Evolutionary conservation across 2,888 invertebrate genomes (phyloP).

Genomic region (Stenoptilia bipunctidactyla): DNA sequence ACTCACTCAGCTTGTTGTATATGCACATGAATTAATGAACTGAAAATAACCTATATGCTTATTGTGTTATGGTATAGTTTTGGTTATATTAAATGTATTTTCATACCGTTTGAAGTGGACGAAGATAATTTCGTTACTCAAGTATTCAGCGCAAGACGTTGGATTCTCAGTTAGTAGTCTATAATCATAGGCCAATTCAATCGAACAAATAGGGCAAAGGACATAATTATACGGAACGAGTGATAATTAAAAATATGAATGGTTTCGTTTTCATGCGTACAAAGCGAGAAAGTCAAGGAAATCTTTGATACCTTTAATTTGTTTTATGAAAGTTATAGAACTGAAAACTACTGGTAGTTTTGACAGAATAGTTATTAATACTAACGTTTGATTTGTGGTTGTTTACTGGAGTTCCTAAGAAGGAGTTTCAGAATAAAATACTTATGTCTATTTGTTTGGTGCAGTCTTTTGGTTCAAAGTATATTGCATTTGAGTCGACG

Average conservation of each 20-base stretch:
- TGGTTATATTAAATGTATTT: too few species aligned
- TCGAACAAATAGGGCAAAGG: conserved; percentile 59
- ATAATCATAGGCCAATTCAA: conserved; percentile 55
- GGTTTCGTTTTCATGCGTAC: conserved; percentile 61
- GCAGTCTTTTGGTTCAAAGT: too few species aligned
- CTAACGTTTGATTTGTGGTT: too few species aligned
- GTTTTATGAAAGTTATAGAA: background rate
- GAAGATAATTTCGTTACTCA: conserved; percentile 35
- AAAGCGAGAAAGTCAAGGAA: conserved; percentile 27
- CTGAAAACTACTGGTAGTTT: background rate
- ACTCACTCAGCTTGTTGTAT: conserved; percentile 43
- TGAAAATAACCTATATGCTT: too few species aligned
- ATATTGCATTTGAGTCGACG: too few species aligned
- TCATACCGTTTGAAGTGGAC: too few species aligned
- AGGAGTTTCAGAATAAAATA: too few species aligned
- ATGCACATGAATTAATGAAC: conserved; percentile 8
- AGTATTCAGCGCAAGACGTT: conserved; percentile 31
- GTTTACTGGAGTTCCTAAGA: too few species aligned
- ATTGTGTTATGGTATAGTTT: too few species aligned
- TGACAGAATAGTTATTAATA: too few species aligned
- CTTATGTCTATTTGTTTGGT: too few species aligned
- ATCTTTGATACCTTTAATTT: conserved; percentile 24
- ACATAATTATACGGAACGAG: conserved; percentile 50
- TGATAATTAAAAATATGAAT: conserved; percentile 56
- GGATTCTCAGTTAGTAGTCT: conserved; percentile 32